Evolutionary conservation across 2,797 vertebrate genomes (phyloP).

Genomic region (Coregonus ussuriensis): DNA sequence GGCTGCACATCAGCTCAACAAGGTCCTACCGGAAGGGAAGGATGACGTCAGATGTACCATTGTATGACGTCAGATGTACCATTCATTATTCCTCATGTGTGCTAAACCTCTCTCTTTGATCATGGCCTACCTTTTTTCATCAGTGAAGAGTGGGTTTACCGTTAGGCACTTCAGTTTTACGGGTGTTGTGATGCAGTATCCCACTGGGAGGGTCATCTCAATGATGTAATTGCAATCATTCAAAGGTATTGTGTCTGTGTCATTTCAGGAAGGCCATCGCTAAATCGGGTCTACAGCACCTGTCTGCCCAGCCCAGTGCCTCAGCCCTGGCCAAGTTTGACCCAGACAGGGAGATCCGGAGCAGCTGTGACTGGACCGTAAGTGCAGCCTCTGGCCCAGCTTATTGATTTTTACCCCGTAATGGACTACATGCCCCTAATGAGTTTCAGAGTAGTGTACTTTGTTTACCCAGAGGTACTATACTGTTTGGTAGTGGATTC

Average conservation of each 20-base stretch:
- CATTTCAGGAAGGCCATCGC: slow-evolving; percentile 91
- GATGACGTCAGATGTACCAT: not conserved
- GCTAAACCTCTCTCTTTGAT: not conserved
- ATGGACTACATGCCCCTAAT: not conserved
- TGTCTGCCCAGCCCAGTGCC: slow-evolving; percentile 80
- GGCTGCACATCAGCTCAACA: not conserved
- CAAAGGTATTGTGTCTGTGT: slow-evolving; percentile 14
- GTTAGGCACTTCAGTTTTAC: not conserved
- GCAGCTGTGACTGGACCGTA: slow-evolving; percentile 91
- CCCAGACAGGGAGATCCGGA: slow-evolving; percentile 81
- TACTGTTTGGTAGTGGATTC: not conserved
- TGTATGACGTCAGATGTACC: not conserved
- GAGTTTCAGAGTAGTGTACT: not conserved
- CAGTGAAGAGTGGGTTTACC: not conserved
- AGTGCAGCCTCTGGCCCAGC: slow-evolving; percentile 64
- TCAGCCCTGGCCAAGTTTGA: slow-evolving; percentile 73
- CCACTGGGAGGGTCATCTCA: not conserved
- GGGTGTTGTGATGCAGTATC: not conserved
- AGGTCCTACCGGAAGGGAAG: not conserved
- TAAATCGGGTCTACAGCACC: slow-evolving; percentile 87
- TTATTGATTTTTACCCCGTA: not conserved
- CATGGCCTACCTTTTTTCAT: not conserved
- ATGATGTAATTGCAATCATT: not conserved
- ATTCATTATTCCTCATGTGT: not conserved
- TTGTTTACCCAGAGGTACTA: not conserved